Conservation (phyloP, 2,797 vertebrate genomes). For the Monodelphis domestica region DNA sequence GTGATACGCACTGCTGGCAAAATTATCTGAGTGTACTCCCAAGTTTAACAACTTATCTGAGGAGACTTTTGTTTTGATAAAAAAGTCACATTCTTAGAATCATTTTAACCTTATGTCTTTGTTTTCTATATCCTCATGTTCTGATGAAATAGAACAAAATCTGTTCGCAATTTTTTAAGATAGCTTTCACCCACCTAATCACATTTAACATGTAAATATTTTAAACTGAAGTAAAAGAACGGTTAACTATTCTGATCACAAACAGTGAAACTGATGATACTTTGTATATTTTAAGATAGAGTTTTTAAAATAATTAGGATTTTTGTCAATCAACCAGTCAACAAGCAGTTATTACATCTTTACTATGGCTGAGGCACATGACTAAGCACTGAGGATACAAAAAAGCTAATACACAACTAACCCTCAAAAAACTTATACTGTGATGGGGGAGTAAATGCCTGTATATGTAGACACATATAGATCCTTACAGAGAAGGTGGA, state of each 20-base stretch:
- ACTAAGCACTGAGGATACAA: not conserved
- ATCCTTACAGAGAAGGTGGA: not conserved
- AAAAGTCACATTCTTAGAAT: not conserved
- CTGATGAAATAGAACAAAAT: constrained; percentile 42
- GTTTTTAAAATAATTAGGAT: not conserved
- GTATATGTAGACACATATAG: not conserved
- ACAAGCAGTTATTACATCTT: not conserved
- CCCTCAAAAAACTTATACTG: not conserved
- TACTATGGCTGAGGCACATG: not conserved
- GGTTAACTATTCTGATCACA: constrained; percentile 31
- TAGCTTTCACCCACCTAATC: constrained; percentile 6
- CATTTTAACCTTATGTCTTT: not conserved
- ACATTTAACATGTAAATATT: not conserved
- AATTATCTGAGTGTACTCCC: not conserved
- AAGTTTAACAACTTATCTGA: not conserved
- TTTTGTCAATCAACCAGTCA: not conserved
- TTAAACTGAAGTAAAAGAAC: constrained; percentile 16
- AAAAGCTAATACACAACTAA: too few species aligned
- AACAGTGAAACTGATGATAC: not conserved
- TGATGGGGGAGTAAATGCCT: not conserved
- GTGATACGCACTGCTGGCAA: not conserved
- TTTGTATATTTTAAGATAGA: not conserved
- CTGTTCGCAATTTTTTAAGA: constrained; percentile 25
- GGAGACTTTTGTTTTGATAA: constrained; percentile 6
- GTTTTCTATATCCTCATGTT: not conserved